These are phyloP conservation scores for Austrolebias charrua DNA, from an alignment of 2,797 vertebrate species.

Conservation along the genomic window DNA sequence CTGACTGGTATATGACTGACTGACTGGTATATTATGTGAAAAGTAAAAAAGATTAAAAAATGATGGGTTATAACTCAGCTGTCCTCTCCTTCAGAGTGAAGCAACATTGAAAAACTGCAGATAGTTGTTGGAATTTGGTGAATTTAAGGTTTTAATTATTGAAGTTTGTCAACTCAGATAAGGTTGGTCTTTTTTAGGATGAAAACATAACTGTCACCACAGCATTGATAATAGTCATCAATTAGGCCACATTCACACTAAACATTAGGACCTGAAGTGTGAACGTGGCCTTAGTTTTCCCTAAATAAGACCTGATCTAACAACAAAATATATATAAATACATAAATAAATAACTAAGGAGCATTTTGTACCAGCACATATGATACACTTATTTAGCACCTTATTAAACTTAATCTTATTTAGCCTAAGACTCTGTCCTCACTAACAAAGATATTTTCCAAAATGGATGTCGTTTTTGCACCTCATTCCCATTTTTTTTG, in stretches of 20 bases:
- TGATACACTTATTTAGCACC: background rate
- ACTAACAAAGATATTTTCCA: no score
- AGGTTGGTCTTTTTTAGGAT: no score
- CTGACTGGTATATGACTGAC: no score
- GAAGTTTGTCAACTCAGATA: background rate
- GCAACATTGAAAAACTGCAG: background rate
- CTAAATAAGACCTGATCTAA: no score
- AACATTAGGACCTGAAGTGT: no score
- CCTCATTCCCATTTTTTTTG: no score
- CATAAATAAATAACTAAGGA: background rate
- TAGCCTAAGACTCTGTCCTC: background rate
- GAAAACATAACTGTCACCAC: background rate
- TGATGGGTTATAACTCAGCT: no score
- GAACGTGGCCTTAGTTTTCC: no score
- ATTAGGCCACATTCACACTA: no score
- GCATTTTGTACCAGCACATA: background rate
- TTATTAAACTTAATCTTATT: background rate
- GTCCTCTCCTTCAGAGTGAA: background rate
- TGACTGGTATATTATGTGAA: background rate
- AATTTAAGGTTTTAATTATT: background rate
- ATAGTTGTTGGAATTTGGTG: background rate
- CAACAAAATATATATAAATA: no score
- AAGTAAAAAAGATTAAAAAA: background rate
- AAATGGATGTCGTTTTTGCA: no score
- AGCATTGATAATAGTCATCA: background rate